A percentile compares a stretch with the other conserved stretches of the same genome.
These are phyloP conservation scores for Temnothorax rugatulus DNA, from an alignment of 2,888 invertebrate species.

Conservation along the genomic window DNA sequence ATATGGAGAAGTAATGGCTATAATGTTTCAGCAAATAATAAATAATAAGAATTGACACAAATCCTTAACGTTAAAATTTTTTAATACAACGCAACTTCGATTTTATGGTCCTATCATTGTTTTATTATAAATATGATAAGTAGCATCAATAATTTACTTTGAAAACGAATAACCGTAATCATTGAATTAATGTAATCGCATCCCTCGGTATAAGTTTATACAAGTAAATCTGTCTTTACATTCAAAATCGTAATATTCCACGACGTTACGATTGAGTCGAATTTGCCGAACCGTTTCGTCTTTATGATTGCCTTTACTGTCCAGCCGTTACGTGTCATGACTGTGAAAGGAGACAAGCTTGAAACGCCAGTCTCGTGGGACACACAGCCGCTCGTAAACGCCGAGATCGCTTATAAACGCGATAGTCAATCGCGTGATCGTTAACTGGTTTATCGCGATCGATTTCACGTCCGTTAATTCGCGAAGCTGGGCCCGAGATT, in stretches of 20 bases:
- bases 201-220: neutral
- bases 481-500: slow-evolving; percentile 46
- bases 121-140: neutral
- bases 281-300: slow-evolving; percentile 13
- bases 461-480: slow-evolving; percentile 55
- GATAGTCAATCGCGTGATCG: slow-evolving; percentile 62
- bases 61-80: neutral
- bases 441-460: slow-evolving; percentile 69
- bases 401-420: slow-evolving; percentile 37
- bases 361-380: slow-evolving; percentile 41
- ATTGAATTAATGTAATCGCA: neutral
- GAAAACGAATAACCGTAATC: neutral
- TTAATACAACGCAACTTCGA: neutral
- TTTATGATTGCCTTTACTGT: slow-evolving; percentile 29
- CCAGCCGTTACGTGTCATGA: slow-evolving; percentile 4
- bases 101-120: neutral
- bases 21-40: too few relatives aligned
- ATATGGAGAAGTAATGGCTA: too few relatives aligned
- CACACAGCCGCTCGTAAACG: slow-evolving; percentile 55
- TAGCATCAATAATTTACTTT: neutral
- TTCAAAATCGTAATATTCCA: neutral
- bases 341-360: slow-evolving; percentile 26
- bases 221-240: neutral
- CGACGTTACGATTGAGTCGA: neutral
- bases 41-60: neutral